Percentiles rank a stretch among this genome's conserved stretches.
phyloP scores from a whole-genome alignment of 2,888 invertebrate species.

The Tyria jacobaeae region DNA sequence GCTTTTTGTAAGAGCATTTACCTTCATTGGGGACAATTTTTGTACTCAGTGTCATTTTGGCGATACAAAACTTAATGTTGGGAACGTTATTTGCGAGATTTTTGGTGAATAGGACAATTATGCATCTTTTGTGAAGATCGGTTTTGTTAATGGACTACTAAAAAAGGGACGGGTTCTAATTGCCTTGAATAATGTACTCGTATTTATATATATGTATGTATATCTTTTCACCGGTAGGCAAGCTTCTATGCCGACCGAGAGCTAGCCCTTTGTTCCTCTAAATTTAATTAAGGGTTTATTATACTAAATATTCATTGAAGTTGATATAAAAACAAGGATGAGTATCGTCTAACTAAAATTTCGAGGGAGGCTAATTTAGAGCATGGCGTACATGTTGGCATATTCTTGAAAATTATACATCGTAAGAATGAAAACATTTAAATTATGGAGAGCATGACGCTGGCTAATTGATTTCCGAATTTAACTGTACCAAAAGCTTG shows the following conservation, averaged over 20 bases:
- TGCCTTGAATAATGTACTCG: slow-evolving; percentile 71
- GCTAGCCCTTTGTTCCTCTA: slow-evolving; percentile 38
- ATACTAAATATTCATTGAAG: slow-evolving; percentile 26
- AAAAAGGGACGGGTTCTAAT: slow-evolving; percentile 73
- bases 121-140: slow-evolving; percentile 60
- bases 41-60: slow-evolving; percentile 19
- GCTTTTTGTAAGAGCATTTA: not conserved
- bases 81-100: slow-evolving; percentile 32
- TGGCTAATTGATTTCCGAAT: slow-evolving; percentile 73
- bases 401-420: slow-evolving; percentile 15
- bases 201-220: slow-evolving; percentile 45
- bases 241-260: slow-evolving; percentile 50
- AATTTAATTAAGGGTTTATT: slow-evolving; percentile 38
- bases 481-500: slow-evolving; percentile 55
- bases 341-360: not conserved
- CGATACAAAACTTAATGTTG: slow-evolving; percentile 12
- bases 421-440: slow-evolving; percentile 59
- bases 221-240: slow-evolving; percentile 55
- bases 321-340: slow-evolving; percentile 3
- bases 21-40: not conserved
- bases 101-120: slow-evolving; percentile 64
- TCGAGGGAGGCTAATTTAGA: slow-evolving; percentile 1
- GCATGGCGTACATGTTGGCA: not conserved
- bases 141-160: slow-evolving; percentile 63
- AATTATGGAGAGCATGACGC: slow-evolving; percentile 65